Percentiles rank a stretch among this genome's conserved stretches.
These are phyloP conservation scores for Paguma larvata DNA, from an alignment of 2,797 vertebrate species.

Conservation along the genomic window DNA sequence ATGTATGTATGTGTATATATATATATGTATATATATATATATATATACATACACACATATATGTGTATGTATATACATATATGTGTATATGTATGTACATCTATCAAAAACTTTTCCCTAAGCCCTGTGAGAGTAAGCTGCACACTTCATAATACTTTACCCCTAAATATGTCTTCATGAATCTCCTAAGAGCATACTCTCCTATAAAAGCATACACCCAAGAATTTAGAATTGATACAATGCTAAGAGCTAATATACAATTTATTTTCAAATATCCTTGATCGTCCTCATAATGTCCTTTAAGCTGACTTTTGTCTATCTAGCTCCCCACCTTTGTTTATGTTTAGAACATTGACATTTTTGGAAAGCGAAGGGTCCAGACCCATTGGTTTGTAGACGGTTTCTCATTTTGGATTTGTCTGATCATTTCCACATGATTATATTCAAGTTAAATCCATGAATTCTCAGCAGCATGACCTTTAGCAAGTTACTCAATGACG, in stretches of 20 bases:
- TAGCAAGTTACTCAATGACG: not conserved
- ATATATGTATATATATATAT: not conserved
- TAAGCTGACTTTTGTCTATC: not conserved
- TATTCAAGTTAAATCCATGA: constrained; percentile 20
- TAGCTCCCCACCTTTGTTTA: not conserved
- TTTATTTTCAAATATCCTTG: not conserved
- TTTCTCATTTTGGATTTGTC: not conserved
- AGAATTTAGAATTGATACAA: not conserved
- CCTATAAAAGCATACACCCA: not conserved
- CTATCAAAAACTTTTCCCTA: not conserved
- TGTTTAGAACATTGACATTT: not conserved
- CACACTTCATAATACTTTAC: not conserved
- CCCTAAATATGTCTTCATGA: not conserved
- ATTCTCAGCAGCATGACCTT: constrained; percentile 47
- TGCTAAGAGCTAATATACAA: not conserved
- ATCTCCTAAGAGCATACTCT: not conserved
- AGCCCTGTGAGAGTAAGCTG: constrained; percentile 34
- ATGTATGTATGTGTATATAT: too few species aligned
- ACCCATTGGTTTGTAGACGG: not conserved
- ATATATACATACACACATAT: not conserved
- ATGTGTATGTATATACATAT: not conserved
- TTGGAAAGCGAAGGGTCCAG: not conserved
- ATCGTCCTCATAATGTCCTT: not conserved
- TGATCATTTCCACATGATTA: not conserved
- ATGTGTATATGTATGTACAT: not conserved